These are phyloP conservation scores for Lottia scabra DNA, from an alignment of 2,888 invertebrate species.

Conservation along the genomic window DNA sequence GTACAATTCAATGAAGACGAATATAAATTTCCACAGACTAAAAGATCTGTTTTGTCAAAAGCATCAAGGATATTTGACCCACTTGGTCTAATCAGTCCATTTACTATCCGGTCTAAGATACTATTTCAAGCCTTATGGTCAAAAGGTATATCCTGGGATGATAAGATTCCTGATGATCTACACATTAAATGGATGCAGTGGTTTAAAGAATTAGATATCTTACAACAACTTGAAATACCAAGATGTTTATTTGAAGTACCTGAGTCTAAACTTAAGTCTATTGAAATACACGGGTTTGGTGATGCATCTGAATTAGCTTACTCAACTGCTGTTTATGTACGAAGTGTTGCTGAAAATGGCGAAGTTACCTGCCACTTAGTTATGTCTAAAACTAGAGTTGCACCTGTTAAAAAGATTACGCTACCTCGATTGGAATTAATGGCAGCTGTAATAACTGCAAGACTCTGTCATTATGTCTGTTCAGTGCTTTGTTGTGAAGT, in stretches of 20 bases:
- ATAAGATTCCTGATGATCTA: neutral
- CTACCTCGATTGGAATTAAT: neutral
- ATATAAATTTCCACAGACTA: neutral
- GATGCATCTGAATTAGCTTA: neutral
- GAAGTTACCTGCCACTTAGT: neutral
- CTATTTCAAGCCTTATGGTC: neutral
- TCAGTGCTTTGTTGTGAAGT: neutral
- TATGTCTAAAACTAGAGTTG: neutral
- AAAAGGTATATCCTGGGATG: neutral
- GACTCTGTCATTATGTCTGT: neutral
- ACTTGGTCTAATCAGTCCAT: neutral
- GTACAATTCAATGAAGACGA: neutral
- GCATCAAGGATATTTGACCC: neutral
- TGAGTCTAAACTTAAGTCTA: neutral
- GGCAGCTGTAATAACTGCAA: neutral
- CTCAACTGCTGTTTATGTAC: neutral
- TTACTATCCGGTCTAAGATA: neutral
- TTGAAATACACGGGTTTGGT: constrained; percentile 2
- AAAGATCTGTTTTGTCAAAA: neutral
- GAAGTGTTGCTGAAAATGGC: neutral
- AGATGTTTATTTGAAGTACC: neutral
- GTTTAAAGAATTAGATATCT: neutral
- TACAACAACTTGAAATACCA: neutral
- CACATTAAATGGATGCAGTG: neutral
- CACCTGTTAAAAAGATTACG: neutral